Evolutionary conservation across 2,113 vertebrate species (phyloP).

Genomic region (Myrmecobius fasciatus): DNA sequence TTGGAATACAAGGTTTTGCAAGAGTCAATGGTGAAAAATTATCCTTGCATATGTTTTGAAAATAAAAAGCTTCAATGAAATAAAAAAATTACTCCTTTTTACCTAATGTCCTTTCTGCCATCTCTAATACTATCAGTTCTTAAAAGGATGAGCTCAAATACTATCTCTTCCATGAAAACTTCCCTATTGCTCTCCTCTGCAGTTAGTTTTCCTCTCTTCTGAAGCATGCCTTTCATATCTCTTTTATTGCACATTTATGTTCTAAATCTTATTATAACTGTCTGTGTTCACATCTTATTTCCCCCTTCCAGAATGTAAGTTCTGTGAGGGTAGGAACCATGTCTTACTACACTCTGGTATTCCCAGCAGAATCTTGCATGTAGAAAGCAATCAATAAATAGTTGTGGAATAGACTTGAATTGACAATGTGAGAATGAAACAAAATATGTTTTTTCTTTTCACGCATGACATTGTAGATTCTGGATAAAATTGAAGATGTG

Average conservation of each 20-base stretch:
- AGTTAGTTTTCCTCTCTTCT: not conserved
- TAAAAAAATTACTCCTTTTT: not conserved
- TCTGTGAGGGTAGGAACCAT: not conserved
- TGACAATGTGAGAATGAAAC: not conserved
- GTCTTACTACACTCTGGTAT: not conserved
- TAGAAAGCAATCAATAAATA: not conserved
- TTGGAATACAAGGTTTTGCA: too few relatives aligned
- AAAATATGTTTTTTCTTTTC: not conserved
- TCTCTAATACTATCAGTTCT: not conserved
- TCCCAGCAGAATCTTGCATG: not conserved
- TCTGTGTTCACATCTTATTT: not conserved
- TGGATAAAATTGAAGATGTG: conserved; percentile 79
- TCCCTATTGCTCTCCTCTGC: not conserved
- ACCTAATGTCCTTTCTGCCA: not conserved
- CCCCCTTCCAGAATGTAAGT: not conserved
- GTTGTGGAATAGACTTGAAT: not conserved
- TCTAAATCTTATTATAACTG: not conserved
- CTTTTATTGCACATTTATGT: not conserved
- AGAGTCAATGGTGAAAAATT: too few relatives aligned
- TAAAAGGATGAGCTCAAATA: not conserved
- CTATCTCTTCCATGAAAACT: not conserved
- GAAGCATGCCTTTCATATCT: not conserved
- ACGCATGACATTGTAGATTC: conserved; percentile 69
- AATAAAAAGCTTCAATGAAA: too few relatives aligned
- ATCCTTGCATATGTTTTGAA: too few relatives aligned